Conservation (phyloP, 2,888 invertebrate genomes). For the Cepaea hortensis region DNA sequence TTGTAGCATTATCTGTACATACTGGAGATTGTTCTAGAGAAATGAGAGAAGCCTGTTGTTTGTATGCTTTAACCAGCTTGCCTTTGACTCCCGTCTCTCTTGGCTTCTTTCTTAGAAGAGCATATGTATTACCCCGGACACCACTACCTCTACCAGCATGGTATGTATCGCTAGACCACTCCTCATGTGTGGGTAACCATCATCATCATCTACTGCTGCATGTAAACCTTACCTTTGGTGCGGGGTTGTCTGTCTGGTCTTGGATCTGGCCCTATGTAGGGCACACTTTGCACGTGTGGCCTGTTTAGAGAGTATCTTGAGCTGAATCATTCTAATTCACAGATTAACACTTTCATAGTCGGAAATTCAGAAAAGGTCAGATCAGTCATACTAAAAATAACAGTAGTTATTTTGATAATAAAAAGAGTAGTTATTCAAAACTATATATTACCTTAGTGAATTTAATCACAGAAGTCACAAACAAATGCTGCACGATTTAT, state of each 20-base stretch:
- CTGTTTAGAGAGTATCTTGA: neutral
- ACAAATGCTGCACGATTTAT: too few species aligned
- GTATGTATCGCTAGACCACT: constrained; percentile 46
- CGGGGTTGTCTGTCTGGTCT: constrained; percentile 1
- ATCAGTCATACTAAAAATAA: too few species aligned
- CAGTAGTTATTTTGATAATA: too few species aligned
- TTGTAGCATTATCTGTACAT: too few species aligned
- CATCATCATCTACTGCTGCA: neutral
- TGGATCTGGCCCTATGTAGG: neutral
- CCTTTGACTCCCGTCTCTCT: constrained; percentile 10
- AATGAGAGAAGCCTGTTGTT: too few species aligned
- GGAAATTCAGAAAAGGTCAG: too few species aligned
- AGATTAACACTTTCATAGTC: too few species aligned
- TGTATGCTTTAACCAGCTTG: constrained; percentile 4
- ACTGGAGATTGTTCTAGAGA: too few species aligned
- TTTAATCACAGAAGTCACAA: too few species aligned
- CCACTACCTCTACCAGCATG: constrained; percentile 53
- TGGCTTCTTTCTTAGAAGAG: constrained; percentile 57
- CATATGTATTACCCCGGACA: constrained; percentile 67
- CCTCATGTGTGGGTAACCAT: neutral
- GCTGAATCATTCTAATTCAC: too few species aligned
- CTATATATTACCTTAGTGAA: too few species aligned
- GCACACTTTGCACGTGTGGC: constrained; percentile 4
- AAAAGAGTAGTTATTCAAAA: too few species aligned
- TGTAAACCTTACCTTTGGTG: constrained; percentile 5